Conservation (phyloP, 1,140 invertebrate species). For the Bombus affinis region DNA sequence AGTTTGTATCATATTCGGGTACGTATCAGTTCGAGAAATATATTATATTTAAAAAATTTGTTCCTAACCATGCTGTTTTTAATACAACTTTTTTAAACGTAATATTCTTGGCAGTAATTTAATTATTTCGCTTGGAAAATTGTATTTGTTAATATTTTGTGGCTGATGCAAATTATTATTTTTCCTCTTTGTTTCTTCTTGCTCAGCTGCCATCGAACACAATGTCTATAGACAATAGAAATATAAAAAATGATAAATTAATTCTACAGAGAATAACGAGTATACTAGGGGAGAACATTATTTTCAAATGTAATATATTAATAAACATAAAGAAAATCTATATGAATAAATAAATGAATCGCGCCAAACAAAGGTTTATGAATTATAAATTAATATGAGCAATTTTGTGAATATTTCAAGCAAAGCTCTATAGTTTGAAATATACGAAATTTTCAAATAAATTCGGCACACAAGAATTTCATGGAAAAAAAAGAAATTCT, state of each 20-base stretch:
- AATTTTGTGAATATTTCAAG: neutral
- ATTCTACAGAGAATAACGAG: neutral
- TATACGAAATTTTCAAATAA: neutral
- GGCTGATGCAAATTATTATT: conserved; percentile 4
- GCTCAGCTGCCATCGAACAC: conserved; percentile 6
- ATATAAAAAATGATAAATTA: neutral
- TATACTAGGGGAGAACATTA: neutral
- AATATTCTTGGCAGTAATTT: neutral
- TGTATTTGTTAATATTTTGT: neutral
- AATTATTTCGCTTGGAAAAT: neutral
- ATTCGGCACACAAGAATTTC: conserved; percentile 1
- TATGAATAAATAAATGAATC: neutral
- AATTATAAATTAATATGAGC: too few species aligned
- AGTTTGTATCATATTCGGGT: neutral
- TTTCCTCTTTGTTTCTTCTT: neutral
- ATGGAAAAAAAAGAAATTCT: neutral
- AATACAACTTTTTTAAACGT: neutral
- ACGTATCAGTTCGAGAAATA: neutral
- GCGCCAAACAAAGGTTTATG: too few species aligned
- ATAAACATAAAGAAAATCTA: neutral
- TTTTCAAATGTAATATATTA: neutral
- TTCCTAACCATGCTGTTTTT: neutral
- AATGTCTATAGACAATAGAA: neutral
- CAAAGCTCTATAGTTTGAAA: neutral
- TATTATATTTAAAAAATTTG: neutral